phyloP scores from a whole-genome alignment of 1,140 invertebrate species.

The Lasioglossum albipes region DNA sequence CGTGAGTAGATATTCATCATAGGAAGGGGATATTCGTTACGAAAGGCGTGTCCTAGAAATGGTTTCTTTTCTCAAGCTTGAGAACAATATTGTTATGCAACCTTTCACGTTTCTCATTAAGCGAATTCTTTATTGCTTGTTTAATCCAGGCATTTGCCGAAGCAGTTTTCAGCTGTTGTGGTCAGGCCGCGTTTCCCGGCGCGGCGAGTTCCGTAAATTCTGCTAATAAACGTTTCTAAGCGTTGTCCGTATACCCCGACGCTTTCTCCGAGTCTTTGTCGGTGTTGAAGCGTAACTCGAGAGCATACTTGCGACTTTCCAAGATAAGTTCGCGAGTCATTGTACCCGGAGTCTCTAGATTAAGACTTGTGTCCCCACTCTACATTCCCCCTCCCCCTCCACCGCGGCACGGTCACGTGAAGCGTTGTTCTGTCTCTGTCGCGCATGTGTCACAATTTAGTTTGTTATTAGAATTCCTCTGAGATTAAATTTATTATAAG shows the following conservation, averaged over 20 bases:
- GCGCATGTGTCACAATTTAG: too few species aligned
- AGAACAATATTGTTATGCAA: constrained; percentile 3
- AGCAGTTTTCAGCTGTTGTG: not conserved
- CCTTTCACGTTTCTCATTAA: not conserved
- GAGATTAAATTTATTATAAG: too few species aligned
- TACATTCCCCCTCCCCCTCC: too few species aligned
- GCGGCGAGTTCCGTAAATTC: not conserved
- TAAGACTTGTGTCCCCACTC: too few species aligned
- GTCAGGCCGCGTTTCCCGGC: not conserved
- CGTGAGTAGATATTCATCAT: not conserved
- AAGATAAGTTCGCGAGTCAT: not conserved
- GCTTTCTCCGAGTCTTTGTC: not conserved
- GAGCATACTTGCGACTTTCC: not conserved
- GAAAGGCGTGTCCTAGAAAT: not conserved
- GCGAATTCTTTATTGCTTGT: not conserved
- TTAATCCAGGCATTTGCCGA: not conserved
- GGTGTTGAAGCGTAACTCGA: not conserved
- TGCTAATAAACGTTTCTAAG: constrained; percentile 1
- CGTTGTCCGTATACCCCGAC: not conserved
- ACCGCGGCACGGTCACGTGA: too few species aligned
- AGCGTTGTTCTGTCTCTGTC: too few species aligned
- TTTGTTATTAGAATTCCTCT: too few species aligned
- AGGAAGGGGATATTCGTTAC: not conserved
- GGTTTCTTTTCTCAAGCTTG: not conserved
- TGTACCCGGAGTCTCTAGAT: not conserved